These are phyloP conservation scores for Molossus molossus DNA, from an alignment of 2,797 vertebrate species.

Conservation along the genomic window DNA sequence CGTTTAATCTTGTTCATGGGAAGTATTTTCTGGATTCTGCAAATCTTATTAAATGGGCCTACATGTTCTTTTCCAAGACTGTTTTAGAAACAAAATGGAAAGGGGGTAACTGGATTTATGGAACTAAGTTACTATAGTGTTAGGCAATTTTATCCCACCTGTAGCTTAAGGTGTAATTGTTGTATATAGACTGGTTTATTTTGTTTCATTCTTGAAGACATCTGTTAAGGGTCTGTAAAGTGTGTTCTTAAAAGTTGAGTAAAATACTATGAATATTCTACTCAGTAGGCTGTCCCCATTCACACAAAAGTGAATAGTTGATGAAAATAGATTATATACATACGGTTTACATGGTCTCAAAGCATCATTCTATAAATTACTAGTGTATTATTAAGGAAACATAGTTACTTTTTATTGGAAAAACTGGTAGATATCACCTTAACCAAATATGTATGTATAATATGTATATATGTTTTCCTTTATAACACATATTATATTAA, in stretches of 20 bases:
- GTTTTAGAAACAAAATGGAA: not conserved
- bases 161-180: conserved; percentile 27
- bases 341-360: not conserved
- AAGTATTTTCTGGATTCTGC: conserved; percentile 38
- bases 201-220: not conserved
- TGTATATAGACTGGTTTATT: not conserved
- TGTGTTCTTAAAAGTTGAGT: conserved; percentile 39
- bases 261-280: not conserved
- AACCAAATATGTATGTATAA: not conserved
- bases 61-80: not conserved
- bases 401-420: not conserved
- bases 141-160: not conserved
- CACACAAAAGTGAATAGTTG: not conserved
- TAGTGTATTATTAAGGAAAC: conserved; percentile 30
- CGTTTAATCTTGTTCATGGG: not conserved
- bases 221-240: not conserved
- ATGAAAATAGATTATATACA: not conserved
- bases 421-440: not conserved
- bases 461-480: not conserved
- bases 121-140: conserved; percentile 34
- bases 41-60: conserved; percentile 29
- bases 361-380: not conserved
- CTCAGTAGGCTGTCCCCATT: not conserved
- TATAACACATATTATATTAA: not conserved
- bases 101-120: not conserved